Percentiles rank a stretch among this genome's conserved stretches.
phyloP scores from a whole-genome alignment of 2,113 vertebrate genomes.

The Clarias batrachus region DNA sequence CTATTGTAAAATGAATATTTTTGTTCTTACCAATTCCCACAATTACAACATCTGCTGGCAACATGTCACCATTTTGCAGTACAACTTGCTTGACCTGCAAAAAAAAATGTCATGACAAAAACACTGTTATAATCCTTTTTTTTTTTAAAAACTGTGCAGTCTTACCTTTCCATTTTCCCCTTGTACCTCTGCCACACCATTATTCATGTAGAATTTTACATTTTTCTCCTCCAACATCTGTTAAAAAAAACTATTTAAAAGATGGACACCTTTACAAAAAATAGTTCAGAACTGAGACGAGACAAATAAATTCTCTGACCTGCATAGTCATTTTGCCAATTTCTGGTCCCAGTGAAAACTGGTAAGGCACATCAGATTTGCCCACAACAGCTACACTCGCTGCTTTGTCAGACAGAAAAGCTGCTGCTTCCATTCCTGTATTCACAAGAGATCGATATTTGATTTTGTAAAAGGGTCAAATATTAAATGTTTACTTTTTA shows the following conservation, averaged over 20 bases:
- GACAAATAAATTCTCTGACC: slow-evolving; percentile 63
- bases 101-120: background rate
- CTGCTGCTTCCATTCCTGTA: slow-evolving; percentile 85
- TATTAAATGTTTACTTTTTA: background rate
- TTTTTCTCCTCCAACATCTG: slow-evolving; percentile 80
- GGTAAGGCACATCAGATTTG: slow-evolving; percentile 69
- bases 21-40: slow-evolving; percentile 76
- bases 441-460: background rate
- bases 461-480: background rate
- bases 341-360: slow-evolving; percentile 71
- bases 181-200: slow-evolving; percentile 71
- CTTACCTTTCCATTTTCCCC: slow-evolving; percentile 78
- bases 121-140: background rate
- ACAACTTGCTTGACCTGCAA: slow-evolving; percentile 77
- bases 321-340: slow-evolving; percentile 78
- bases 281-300: background rate
- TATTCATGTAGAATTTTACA: slow-evolving; percentile 81
- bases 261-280: background rate
- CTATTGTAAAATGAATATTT: background rate
- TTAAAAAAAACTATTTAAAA: slow-evolving; percentile 22
- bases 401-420: slow-evolving; percentile 80
- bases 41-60: slow-evolving; percentile 81
- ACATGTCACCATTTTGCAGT: slow-evolving; percentile 67
- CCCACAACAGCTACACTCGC: slow-evolving; percentile 74
- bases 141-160: background rate